These are phyloP conservation scores for Palaemon carinicauda DNA, from an alignment of 1,140 invertebrate genomes.

Conservation along the genomic window DNA sequence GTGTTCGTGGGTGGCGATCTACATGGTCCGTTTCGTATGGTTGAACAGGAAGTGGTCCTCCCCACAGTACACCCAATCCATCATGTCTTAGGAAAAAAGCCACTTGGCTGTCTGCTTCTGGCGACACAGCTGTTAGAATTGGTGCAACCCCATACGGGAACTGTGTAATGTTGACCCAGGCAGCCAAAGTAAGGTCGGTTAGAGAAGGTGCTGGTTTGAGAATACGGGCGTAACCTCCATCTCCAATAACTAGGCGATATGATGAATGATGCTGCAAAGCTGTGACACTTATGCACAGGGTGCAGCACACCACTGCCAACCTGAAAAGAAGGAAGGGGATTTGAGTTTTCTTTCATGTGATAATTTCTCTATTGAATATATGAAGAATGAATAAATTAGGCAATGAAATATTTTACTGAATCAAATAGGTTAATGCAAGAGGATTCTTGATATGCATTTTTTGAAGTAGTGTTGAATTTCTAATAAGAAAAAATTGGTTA, in stretches of 20 bases:
- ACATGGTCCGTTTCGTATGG: constrained; percentile 24
- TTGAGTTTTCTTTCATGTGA: no score
- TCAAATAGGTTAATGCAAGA: no score
- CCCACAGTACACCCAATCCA: constrained; percentile 57
- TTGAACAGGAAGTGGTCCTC: constrained; percentile 24
- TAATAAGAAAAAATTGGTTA: no score
- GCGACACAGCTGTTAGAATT: constrained; percentile 44
- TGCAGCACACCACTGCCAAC: not conserved
- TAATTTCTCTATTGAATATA: no score
- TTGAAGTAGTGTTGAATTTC: no score
- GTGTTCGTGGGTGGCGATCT: constrained; percentile 50
- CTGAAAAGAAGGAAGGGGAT: not conserved
- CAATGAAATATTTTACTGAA: no score
- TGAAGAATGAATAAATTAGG: no score
- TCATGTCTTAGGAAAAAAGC: constrained; percentile 59
- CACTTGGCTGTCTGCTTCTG: constrained; percentile 48
- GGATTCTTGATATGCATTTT: no score
- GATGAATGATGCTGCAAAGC: not conserved
- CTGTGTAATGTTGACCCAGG: constrained; percentile 57
- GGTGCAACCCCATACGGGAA: constrained; percentile 56
- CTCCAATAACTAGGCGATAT: constrained; percentile 45
- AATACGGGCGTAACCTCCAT: constrained; percentile 53
- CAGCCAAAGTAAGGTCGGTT: constrained; percentile 46
- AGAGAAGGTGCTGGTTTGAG: constrained; percentile 29
- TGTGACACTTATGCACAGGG: not conserved